A percentile compares a stretch with the other conserved stretches of the same genome.
Evolutionary conservation across 2,888 invertebrate genomes (phyloP).

Genomic region (Pachycephus smyrnensis): DNA sequence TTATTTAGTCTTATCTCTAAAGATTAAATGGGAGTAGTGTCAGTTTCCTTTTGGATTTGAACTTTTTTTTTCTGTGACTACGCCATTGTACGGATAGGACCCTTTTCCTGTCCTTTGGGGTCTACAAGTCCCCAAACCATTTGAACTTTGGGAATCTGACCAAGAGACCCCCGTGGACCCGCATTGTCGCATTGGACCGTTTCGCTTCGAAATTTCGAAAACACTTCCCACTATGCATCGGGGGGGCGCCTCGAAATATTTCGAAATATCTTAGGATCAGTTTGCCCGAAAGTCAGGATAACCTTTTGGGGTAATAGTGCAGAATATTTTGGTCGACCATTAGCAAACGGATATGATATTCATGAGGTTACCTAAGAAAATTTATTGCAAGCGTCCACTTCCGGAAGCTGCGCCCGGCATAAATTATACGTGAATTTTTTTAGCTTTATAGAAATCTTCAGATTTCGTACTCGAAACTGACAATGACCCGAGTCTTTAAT

Average conservation of each 20-base stretch:
- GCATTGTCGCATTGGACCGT: not conserved
- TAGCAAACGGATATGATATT: not conserved
- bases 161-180: not conserved
- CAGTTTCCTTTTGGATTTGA: too few relatives aligned
- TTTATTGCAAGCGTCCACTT: not conserved
- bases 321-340: not conserved
- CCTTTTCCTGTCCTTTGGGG: not conserved
- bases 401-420: not conserved
- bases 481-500: not conserved
- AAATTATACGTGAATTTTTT: not conserved
- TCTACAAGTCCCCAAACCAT: not conserved
- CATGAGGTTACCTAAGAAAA: not conserved
- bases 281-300: not conserved
- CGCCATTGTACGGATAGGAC: not conserved
- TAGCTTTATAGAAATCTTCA: not conserved
- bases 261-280: not conserved
- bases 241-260: not conserved
- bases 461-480: not conserved
- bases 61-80: not conserved
- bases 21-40: not conserved
- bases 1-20: not conserved
- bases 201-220: not conserved
- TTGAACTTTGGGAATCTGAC: not conserved
- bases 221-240: not conserved
- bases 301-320: not conserved